Base-by-base conservation (phyloP, 92 coral and sea anemone species). In the Porites lobata region DNA sequence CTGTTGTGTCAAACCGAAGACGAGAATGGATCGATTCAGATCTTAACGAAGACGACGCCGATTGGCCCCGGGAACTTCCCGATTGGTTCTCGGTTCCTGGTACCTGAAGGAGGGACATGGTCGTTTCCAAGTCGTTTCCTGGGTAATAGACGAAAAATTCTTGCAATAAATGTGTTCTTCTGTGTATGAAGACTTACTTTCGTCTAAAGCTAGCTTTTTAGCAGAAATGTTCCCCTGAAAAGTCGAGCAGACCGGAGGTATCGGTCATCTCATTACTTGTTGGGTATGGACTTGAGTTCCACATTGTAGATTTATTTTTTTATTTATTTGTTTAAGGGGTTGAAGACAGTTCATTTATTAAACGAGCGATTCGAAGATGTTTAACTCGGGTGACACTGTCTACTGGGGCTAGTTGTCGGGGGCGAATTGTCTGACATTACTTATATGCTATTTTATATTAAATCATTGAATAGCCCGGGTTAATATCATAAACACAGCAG, bases 1-100 rank as follows among this genome's bases (percentile, higher is more conserved):
- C 94, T 50, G 93, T 65, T 32, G 89, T 87, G 4, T 85, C 72
- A 66, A 95, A 91, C 19, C 79, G 88, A 15, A 88, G 77, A 4
- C 89, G 77, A 59, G 94, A 91, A 50, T 78, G 88, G 19, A 65
- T 65, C 72, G 82, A 64, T 6, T 47, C 75, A 15, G 87, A 72
- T 72, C 32, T 52, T 26, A 62, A 11, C 72, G 88, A 82, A 58
- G 91, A 75, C 17, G 66, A 17, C 10, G 73, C 65, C 79, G 85
- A 77, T 32, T 76, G 21, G 26, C 38, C 38, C 79, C 79, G 79
- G 63, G 85, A 78, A 50, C 76, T 80, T 50, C 52, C 84, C 51
- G 70, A 9, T 59, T 57, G 86, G 69, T 7, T 12, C 70, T 80
- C 90, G 85, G 78, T 63, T 17, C 67, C 74, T n/a, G 90, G 90